Conservation (phyloP, 2,888 invertebrate species). For the Adelphocoris suturalis region DNA sequence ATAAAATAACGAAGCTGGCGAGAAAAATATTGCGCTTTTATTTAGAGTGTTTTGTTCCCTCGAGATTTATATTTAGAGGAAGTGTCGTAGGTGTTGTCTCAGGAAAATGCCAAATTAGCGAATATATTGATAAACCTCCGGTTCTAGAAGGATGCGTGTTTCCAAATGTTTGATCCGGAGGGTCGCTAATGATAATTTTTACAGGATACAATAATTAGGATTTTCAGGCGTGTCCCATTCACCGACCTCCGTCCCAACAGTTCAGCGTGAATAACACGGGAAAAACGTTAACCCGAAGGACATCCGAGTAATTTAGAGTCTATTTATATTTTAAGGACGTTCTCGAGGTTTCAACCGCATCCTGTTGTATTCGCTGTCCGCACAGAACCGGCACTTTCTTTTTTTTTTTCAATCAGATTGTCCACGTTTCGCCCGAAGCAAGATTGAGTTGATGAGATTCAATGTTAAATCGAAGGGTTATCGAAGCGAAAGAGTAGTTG, state of each 20-base stretch:
- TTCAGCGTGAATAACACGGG: neutral
- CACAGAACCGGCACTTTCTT: no score
- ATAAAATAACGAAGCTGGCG: no score
- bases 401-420: no score
- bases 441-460: no score
- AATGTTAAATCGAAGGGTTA: no score
- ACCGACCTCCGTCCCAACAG: neutral
- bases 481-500: no score
- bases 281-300: slow-evolving; percentile 8
- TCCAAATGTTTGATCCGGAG: neutral
- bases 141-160: neutral
- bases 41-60: no score
- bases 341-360: neutral
- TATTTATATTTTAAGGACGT: slow-evolving; percentile 3
- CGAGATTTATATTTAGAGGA: no score
- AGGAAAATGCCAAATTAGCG: no score
- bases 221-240: neutral
- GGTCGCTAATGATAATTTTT: neutral
- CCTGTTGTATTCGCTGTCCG: neutral
- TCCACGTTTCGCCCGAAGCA: no score
- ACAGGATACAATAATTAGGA: neutral
- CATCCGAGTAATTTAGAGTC: neutral
- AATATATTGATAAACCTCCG: neutral
- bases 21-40: no score
- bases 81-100: no score